Base-by-base conservation (phyloP, 2,797 vertebrate species). In the Moxostoma hubbsi region DNA sequence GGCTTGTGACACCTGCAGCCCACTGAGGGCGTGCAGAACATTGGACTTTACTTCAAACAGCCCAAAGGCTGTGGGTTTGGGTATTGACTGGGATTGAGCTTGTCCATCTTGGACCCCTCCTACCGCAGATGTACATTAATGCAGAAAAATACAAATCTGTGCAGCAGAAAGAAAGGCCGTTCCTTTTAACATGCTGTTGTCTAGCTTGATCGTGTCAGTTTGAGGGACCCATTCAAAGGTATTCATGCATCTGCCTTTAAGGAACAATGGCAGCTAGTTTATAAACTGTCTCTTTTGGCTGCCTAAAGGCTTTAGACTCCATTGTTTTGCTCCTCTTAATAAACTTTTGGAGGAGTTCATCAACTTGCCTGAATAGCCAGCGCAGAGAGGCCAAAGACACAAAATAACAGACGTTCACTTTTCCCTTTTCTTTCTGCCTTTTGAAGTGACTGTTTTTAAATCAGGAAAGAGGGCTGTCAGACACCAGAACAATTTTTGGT, bases 261-360 rank as follows among this genome's bases (percentile, higher is more conserved):
- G 92, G 92, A 89, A 96, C 96, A 98, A 98, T 96, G 92, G 94
- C 88, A 85, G 86, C 94, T 93, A 94, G 94, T 97, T 95, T 96
- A 96, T 96, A 95, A 94, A 96, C 93, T 96, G 95, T 95, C 96
- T 94, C 94, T 93, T 79, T 93, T 90, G 93, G 93, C 94, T 92
- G 94, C 94, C 93, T 89, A 92, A 88, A 87, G 93, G 93, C 92
- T 95, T 93, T 89, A 89, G 90, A 89, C 86, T 87, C 89, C 93
- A 96, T 97, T 96, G 96, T 95, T 95, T 94, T 89, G 85, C 88
- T 92, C 85, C 93, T 94, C 96, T 96, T 97, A 97, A 97, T 97
- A 96, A 96, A 98, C 96, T 96, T 96, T 95, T 95, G 93, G 95
- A 95, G 93, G 96, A 98, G 97, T 98, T 97, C 94, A 98, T 98